Evolutionary conservation across 1,140 invertebrate genomes (phyloP).

Genomic region (Dreissena rostriformis): DNA sequence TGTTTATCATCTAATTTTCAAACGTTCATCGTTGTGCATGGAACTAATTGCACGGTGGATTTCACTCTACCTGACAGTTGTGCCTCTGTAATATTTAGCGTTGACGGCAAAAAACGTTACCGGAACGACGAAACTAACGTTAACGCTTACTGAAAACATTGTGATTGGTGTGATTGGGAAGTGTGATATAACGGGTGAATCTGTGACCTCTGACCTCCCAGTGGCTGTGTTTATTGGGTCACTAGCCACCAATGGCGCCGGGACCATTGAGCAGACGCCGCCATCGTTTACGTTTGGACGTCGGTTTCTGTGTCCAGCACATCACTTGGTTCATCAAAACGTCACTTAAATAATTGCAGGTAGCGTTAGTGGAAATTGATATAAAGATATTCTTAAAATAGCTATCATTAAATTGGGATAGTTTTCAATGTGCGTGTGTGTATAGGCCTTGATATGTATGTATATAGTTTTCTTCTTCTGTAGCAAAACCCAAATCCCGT

Average conservation of each 20-base stretch:
- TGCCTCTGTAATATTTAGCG: background rate
- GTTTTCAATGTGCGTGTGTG: too few species aligned
- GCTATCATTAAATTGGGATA: too few species aligned
- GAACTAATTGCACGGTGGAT: slow-evolving; percentile 17
- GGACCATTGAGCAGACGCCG: slow-evolving; percentile 20
- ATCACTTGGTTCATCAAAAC: slow-evolving; percentile 28
- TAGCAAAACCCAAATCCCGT: background rate
- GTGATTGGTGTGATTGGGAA: slow-evolving; percentile 19
- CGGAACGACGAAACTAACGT: slow-evolving; percentile 14
- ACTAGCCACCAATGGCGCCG: background rate
- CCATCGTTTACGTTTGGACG: slow-evolving; percentile 24
- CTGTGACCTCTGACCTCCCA: slow-evolving; percentile 33
- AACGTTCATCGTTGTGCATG: slow-evolving; percentile 32
- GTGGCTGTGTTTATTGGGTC: slow-evolving; percentile 27
- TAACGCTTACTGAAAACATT: slow-evolving; percentile 16
- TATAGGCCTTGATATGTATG: too few species aligned
- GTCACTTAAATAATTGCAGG: slow-evolving; percentile 42
- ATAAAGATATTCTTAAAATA: too few species aligned
- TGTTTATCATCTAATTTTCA: background rate
- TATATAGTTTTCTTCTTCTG: too few species aligned
- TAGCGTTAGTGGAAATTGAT: background rate
- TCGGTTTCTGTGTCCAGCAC: slow-evolving; percentile 26
- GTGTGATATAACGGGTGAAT: slow-evolving; percentile 45
- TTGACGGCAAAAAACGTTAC: background rate
- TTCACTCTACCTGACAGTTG: slow-evolving; percentile 12